These are phyloP conservation scores for Campylorhamphus procurvoides DNA, from an alignment of 2,113 vertebrate species.

Conservation along the genomic window DNA sequence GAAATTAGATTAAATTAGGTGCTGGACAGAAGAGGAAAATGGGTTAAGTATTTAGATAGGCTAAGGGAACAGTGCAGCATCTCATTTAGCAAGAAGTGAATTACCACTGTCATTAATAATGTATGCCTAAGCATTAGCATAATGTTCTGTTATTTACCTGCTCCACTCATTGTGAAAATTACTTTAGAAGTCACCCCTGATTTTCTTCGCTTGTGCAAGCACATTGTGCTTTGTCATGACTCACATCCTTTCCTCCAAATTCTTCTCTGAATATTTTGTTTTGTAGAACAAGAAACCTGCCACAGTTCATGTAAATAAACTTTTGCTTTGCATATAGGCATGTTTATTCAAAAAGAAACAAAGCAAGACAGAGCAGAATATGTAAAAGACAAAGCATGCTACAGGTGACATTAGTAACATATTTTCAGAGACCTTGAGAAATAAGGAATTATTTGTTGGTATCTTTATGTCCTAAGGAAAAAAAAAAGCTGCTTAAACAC, in stretches of 20 bases:
- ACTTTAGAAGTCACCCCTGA: conserved; percentile 8
- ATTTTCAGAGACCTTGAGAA: background rate
- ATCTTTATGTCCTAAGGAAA: background rate
- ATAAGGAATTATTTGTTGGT: background rate
- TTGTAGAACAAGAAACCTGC: background rate
- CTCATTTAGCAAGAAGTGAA: conserved; percentile 29
- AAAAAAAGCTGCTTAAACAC: background rate
- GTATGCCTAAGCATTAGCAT: conserved; percentile 33
- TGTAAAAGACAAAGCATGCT: background rate
- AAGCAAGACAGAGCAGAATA: background rate
- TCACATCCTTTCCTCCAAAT: background rate
- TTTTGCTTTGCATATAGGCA: background rate
- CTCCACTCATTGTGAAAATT: conserved; percentile 18
- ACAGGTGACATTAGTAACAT: background rate
- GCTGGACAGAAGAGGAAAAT: background rate
- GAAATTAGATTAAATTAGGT: conserved; percentile 27
- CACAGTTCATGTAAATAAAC: background rate
- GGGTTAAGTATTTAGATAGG: background rate
- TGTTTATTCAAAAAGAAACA: background rate
- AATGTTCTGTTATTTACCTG: conserved; percentile 53
- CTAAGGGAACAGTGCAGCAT: background rate
- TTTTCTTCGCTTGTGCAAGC: background rate
- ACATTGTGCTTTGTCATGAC: background rate
- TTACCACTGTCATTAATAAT: conserved; percentile 43
- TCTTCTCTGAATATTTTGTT: background rate